Conservation (phyloP, 2,113 vertebrate genomes). For the Hemibagrus wyckioides region DNA sequence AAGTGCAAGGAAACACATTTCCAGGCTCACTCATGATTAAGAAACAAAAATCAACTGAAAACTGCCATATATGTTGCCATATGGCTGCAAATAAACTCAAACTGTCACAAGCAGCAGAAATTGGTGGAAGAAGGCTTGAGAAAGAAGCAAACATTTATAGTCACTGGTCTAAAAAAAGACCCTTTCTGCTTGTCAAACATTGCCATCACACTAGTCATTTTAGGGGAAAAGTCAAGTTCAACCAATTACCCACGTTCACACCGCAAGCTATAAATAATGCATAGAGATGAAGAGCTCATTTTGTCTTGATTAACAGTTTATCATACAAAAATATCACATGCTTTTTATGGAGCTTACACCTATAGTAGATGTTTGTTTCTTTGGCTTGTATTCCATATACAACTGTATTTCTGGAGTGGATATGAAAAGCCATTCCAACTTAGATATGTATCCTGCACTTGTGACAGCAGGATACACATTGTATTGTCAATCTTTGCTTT, state of each 20-base stretch:
- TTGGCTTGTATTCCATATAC: background rate
- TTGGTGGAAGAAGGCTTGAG: background rate
- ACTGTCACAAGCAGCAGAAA: constrained; percentile 37
- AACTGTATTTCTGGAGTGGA: background rate
- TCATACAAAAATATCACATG: background rate
- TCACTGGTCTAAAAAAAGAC: constrained; percentile 35
- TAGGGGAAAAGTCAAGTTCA: constrained; percentile 40
- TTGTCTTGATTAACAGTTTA: constrained; percentile 2
- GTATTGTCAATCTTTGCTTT: background rate
- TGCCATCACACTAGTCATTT: constrained; percentile 13
- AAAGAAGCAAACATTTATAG: constrained; percentile 37
- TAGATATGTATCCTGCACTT: background rate
- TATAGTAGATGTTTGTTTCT: background rate
- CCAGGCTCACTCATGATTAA: constrained; percentile 29
- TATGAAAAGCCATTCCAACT: background rate
- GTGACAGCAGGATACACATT: background rate
- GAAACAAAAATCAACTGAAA: constrained; percentile 29
- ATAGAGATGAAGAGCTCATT: constrained; percentile 12
- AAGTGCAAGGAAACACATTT: constrained; percentile 19
- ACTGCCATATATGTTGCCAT: constrained; percentile 31
- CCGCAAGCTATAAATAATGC: constrained; percentile 27
- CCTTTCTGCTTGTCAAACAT: constrained; percentile 26
- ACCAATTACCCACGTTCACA: constrained; percentile 25
- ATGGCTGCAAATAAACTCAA: constrained; percentile 47
- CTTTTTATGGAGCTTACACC: background rate